Conservation (phyloP, 2,888 invertebrate species). For the Podabrus alpinus region DNA sequence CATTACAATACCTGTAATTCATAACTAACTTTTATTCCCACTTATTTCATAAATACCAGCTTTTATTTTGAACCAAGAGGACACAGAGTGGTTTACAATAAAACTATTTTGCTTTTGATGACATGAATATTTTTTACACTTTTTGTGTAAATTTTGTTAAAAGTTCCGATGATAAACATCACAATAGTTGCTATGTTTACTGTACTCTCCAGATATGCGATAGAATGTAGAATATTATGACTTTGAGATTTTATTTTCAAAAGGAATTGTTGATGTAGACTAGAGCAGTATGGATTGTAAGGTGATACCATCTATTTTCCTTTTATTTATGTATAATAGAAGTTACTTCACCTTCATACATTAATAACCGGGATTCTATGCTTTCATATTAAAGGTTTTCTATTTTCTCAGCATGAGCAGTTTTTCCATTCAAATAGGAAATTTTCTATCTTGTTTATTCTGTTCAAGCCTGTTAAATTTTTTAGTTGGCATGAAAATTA, state of each 20-base stretch:
- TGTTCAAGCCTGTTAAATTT: background rate
- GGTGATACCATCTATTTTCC: slow-evolving; percentile 34
- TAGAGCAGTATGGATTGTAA: slow-evolving; percentile 34
- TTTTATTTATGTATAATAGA: slow-evolving; percentile 36
- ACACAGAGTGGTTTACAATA: too few species aligned
- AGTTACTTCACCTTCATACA: background rate
- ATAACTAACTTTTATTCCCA: too few species aligned
- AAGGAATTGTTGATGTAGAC: slow-evolving; percentile 32
- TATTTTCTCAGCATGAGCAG: background rate
- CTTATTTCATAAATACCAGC: too few species aligned
- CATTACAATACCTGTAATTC: too few species aligned
- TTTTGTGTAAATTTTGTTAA: background rate
- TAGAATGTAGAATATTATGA: background rate
- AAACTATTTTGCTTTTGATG: background rate
- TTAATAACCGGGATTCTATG: background rate
- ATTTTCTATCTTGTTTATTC: too few species aligned
- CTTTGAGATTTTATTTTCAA: slow-evolving; percentile 16
- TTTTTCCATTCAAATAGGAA: background rate
- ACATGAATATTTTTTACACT: background rate
- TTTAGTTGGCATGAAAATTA: background rate
- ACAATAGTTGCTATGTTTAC: background rate
- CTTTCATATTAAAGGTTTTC: background rate
- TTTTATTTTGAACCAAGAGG: too few species aligned
- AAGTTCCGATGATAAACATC: background rate
- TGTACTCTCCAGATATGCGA: background rate